phyloP scores from a whole-genome alignment of 2,888 invertebrate species.

The Strigamia crassipes region DNA sequence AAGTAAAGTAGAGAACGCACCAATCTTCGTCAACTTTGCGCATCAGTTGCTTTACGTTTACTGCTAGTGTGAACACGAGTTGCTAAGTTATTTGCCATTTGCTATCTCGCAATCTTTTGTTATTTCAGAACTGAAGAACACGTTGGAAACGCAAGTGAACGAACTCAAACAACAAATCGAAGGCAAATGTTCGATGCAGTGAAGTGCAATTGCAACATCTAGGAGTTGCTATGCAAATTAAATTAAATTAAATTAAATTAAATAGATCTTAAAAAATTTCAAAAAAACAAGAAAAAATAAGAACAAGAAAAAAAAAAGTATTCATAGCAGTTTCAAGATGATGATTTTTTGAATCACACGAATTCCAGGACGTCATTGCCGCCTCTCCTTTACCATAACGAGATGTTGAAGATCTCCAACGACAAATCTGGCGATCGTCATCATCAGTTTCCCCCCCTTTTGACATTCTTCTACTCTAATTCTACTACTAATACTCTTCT shows the following conservation, averaged over 20 bases:
- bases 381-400: constrained; percentile 10
- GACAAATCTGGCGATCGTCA: constrained; percentile 2
- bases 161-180: constrained; percentile 95
- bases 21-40: no score
- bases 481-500: constrained; percentile 25
- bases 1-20: no score
- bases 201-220: constrained; percentile 48
- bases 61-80: neutral
- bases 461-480: neutral
- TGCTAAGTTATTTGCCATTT: neutral
- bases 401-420: constrained; percentile 25
- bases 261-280: no score
- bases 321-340: constrained; percentile 25
- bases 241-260: neutral
- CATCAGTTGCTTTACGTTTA: no score
- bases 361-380: constrained; percentile 3
- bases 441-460: neutral
- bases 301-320: neutral
- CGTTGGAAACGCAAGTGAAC: constrained; percentile 95
- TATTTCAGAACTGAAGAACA: constrained; percentile 93
- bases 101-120: constrained; percentile 52
- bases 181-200: constrained; percentile 68
- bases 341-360: constrained; percentile 6
- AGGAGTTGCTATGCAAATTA: constrained; percentile 14
- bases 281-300: no score